Evolutionary conservation across 2,797 vertebrate species (phyloP), one percentile per base, ranked within the genome.

Genomic region (Pyrocephalus nanus): DNA sequence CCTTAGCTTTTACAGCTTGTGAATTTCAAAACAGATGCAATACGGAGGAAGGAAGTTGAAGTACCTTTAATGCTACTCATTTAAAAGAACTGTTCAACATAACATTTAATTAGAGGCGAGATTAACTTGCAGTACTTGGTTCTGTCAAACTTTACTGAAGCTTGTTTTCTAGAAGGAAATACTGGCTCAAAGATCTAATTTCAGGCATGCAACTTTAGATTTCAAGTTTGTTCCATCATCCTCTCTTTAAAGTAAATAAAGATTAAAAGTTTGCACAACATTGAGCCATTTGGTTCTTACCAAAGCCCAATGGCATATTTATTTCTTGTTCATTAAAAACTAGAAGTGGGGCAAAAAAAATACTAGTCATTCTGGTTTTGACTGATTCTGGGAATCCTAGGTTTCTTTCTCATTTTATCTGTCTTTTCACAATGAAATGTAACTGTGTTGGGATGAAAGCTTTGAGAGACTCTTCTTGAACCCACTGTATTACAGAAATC

Each of bases 21-120:
- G 64, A 79, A 42, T 89, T 87, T 91, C 48, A 79, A 85, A 93
- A 48, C 19, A 80, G 17, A 67, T 3, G 9, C 27, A 85, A 62
- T 50, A 55, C 2, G n/a, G 67, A 78, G 38, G 47, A 79, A 54
- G 13, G 76, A 55, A 48, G 7, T 25, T 36, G n/a, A 93, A 91
- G 38, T 40, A 48, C 3, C 7, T 42, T 85, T 85, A 85, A 60
- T 48, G 13, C 4, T 9, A 79, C 10, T 60, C 7, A 40, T 78
- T 87, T 86, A 71, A 80, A 86, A 71, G 2, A 62, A 34, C 29
- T 47, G 14, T 57, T 91, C 25, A 43, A 40, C 2, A 42, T 27
- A 83, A 48, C 6, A 30, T 92, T 85, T 67, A 78, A 61, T 82
- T 79, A 83, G 15, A 74, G 13, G 15, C 19, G 8, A 73, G 13